phyloP scores from a whole-genome alignment of 1,140 invertebrate species.

The Drosophila bipectinata region DNA sequence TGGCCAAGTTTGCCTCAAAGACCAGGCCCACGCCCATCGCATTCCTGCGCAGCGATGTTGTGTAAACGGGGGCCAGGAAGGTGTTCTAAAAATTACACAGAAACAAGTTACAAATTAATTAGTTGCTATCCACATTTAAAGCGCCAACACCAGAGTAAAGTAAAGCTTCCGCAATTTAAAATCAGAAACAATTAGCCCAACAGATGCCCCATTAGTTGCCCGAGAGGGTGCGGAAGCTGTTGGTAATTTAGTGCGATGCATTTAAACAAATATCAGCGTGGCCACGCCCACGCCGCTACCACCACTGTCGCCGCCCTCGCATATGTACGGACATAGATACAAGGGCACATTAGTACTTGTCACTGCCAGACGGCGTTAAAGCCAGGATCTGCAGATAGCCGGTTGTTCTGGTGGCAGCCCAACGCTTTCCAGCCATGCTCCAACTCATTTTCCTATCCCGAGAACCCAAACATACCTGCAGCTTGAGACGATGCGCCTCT shows the following conservation, averaged over 20 bases:
- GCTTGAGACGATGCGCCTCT: constrained; percentile 92
- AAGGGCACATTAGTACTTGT: constrained; percentile 79
- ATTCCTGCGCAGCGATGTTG: constrained; percentile 92
- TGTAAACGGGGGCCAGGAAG: constrained; percentile 93
- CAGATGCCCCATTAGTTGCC: constrained; percentile 69
- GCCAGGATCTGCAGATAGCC: constrained; percentile 12
- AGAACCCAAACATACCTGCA: constrained; percentile 87
- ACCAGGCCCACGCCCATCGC: constrained; percentile 95
- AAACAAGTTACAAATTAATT: constrained; percentile 1
- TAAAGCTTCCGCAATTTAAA: constrained; percentile 55
- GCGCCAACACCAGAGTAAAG: not conserved
- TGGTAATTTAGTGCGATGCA: constrained; percentile 69
- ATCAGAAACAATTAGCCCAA: constrained; percentile 78
- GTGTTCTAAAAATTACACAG: constrained; percentile 88
- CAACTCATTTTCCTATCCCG: not conserved
- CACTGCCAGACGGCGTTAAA: constrained; percentile 60
- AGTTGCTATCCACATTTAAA: constrained; percentile 5
- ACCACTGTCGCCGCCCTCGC: not conserved
- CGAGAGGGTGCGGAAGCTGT: constrained; percentile 35
- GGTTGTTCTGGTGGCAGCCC: not conserved
- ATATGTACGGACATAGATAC: constrained; percentile 56
- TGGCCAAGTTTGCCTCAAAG: constrained; percentile 93
- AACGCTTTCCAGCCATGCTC: not conserved
- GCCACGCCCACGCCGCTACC: constrained; percentile 21
- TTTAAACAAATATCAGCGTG: constrained; percentile 78